A percentile compares a stretch with the other conserved stretches of the same genome.
phyloP scores from a whole-genome alignment of 2,797 vertebrate genomes.

The Microhierax caerulescens region DNA sequence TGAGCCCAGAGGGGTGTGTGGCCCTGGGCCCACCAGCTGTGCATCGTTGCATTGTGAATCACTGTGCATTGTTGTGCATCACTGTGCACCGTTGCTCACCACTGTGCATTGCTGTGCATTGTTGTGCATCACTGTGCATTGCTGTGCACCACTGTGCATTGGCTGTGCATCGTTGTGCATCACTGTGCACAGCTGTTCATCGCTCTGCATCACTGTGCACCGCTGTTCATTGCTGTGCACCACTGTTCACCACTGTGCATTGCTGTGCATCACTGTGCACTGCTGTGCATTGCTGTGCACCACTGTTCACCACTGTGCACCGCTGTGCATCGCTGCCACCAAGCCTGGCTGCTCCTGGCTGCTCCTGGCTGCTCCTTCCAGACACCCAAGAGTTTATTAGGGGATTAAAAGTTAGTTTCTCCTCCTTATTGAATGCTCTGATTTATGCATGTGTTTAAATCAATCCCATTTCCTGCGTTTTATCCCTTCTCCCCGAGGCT shows the following conservation, averaged over 20 bases:
- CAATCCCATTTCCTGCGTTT: conserved; percentile 26
- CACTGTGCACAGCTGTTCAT: too few relatives aligned
- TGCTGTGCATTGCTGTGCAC: too few relatives aligned
- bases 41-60: not conserved
- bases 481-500: conserved; percentile 18
- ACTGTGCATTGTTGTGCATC: too few relatives aligned
- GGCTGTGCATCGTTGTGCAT: not conserved
- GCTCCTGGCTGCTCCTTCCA: not conserved
- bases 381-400: not conserved
- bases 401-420: conserved; percentile 13
- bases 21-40: not conserved
- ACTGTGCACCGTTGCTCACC: not conserved
- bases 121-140: not conserved
- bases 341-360: not conserved
- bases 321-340: not conserved
- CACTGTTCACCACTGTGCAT: not conserved
- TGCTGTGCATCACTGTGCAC: not conserved
- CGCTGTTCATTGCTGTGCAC: not conserved
- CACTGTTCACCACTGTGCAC: not conserved
- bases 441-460: not conserved
- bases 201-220: not conserved
- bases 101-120: not conserved
- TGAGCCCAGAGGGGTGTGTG: not conserved
- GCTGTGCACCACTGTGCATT: too few relatives aligned
- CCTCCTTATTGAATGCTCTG: not conserved